Percentiles rank a stretch among this genome's conserved stretches.
These are phyloP conservation scores for Smittia sp. DNA, from an alignment of 2,888 invertebrate genomes.

Conservation along the genomic window DNA sequence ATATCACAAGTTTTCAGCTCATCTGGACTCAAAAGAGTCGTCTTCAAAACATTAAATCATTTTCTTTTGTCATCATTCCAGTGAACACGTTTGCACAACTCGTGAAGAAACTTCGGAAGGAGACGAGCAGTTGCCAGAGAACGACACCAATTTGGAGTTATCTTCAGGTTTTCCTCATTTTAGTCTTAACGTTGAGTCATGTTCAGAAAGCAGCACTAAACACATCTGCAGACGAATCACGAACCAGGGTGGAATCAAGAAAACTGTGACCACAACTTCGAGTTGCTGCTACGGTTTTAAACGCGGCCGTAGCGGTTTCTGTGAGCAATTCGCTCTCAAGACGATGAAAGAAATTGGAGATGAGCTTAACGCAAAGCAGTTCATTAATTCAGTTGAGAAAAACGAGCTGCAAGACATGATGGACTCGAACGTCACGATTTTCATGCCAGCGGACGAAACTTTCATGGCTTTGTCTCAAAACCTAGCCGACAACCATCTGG, in stretches of 20 bases:
- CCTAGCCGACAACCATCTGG: slow-evolving; percentile 58
- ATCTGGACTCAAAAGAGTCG: no score
- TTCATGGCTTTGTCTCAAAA: slow-evolving; percentile 58
- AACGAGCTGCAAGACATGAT: slow-evolving; percentile 56
- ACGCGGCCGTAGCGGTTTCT: slow-evolving; percentile 53
- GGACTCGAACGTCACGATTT: slow-evolving; percentile 60
- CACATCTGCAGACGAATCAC: slow-evolving; percentile 53
- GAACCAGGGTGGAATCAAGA: slow-evolving; percentile 59
- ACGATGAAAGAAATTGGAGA: slow-evolving; percentile 58
- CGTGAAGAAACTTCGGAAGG: slow-evolving; percentile 54
- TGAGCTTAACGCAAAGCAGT: slow-evolving; percentile 60
- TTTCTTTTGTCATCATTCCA: slow-evolving; percentile 47
- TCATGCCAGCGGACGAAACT: slow-evolving; percentile 63
- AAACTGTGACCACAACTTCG: slow-evolving; percentile 61
- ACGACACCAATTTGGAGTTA: slow-evolving; percentile 44
- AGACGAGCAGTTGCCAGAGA: slow-evolving; percentile 43
- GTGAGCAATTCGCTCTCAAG: slow-evolving; percentile 59
- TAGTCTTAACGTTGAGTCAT: slow-evolving; percentile 50
- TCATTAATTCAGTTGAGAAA: slow-evolving; percentile 57
- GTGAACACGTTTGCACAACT: slow-evolving; percentile 64
- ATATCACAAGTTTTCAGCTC: no score
- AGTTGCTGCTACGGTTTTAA: slow-evolving; percentile 69
- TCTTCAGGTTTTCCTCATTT: slow-evolving; percentile 51
- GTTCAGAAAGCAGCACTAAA: slow-evolving; percentile 52
- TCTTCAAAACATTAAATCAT: neutral